These are phyloP conservation scores for Pipistrellus pipistrellus DNA, from an alignment of 2,797 vertebrate species.

Conservation along the genomic window DNA sequence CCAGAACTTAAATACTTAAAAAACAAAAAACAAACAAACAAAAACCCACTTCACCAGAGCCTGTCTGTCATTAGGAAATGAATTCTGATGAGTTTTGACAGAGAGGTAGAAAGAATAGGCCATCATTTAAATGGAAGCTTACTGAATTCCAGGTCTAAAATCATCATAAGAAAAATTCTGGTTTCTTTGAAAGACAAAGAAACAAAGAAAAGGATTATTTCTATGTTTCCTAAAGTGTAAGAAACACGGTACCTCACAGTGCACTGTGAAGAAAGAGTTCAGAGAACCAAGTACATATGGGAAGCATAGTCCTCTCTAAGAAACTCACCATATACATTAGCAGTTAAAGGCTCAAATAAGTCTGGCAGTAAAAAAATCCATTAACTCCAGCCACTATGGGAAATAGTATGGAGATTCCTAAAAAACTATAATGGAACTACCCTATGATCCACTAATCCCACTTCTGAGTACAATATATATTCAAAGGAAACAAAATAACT, in stretches of 20 bases:
- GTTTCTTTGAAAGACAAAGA: conserved; percentile 34
- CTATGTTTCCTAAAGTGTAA: neutral
- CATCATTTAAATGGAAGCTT: neutral
- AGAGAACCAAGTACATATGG: neutral
- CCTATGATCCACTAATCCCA: neutral
- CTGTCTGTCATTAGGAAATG: neutral
- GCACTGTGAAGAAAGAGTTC: neutral
- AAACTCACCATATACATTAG: neutral
- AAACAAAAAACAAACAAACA: neutral
- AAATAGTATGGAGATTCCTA: neutral
- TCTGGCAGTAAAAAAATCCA: neutral
- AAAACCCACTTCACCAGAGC: neutral
- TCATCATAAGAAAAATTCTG: neutral
- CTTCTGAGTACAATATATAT: neutral
- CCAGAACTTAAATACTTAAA: neutral
- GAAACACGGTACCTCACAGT: neutral
- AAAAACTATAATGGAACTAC: neutral
- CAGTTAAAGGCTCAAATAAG: neutral
- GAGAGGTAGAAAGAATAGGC: neutral
- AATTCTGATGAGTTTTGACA: neutral
- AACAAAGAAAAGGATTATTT: neutral
- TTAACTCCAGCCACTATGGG: neutral
- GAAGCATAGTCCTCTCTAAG: neutral
- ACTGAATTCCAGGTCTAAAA: neutral
- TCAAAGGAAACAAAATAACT: neutral